Evolutionary conservation across 2,113 vertebrate genomes (phyloP).

Genomic region (Phainopepla nitens): DNA sequence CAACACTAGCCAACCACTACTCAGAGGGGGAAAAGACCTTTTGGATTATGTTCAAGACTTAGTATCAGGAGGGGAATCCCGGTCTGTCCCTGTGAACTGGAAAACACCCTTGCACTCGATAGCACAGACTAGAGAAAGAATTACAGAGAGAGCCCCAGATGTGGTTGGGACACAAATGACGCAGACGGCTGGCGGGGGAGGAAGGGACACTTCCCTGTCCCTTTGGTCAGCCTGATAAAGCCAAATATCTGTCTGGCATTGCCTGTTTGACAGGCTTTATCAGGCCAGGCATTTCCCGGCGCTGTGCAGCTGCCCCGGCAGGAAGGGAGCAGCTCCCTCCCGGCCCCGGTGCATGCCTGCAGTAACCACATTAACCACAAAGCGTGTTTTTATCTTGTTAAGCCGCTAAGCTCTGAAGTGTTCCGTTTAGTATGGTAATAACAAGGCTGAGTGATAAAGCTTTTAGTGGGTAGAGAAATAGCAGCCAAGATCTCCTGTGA

Average conservation of each 20-base stretch:
- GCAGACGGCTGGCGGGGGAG: neutral
- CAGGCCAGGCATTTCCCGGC: neutral
- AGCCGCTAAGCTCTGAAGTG: conserved; percentile 55
- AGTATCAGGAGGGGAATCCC: neutral
- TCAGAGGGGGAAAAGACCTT: neutral
- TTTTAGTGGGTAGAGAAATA: conserved; percentile 53
- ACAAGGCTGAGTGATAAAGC: conserved; percentile 62
- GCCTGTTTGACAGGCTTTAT: neutral
- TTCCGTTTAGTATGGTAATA: conserved; percentile 62
- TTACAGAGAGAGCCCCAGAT: neutral
- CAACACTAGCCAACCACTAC: neutral
- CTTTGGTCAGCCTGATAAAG: neutral
- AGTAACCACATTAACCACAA: conserved; percentile 60
- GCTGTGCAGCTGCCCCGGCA: neutral
- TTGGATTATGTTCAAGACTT: neutral
- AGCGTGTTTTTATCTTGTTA: conserved; percentile 60
- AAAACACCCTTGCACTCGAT: neutral
- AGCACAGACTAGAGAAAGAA: neutral
- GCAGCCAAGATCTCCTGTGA: conserved; percentile 42
- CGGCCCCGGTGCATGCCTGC: conserved; percentile 39
- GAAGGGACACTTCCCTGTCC: neutral
- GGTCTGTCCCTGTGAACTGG: neutral
- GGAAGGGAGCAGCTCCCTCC: conserved; percentile 45
- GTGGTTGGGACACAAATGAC: neutral
- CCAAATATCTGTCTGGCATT: neutral